phyloP scores from a whole-genome alignment of 2,888 invertebrate species.

The Drosophila kanekoi region DNA sequence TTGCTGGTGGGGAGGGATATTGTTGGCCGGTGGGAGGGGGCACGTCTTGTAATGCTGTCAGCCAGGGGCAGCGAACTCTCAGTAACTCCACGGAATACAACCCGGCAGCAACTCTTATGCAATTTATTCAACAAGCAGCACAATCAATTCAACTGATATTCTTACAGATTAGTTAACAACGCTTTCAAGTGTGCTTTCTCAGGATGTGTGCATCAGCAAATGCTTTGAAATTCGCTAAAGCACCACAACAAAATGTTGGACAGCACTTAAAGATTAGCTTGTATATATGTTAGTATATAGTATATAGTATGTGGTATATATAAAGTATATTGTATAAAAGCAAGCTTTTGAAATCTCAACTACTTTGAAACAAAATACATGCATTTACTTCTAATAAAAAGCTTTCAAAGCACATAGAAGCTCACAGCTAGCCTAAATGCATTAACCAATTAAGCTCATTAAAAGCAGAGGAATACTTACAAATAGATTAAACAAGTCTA shows the following conservation, averaged over 20 bases:
- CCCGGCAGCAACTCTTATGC: conserved; percentile 45
- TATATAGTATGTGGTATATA: too few species aligned
- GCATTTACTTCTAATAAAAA: not conserved
- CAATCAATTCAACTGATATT: conserved; percentile 21
- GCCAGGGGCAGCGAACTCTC: conserved; percentile 72
- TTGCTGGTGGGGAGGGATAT: conserved; percentile 1
- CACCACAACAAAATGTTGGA: too few species aligned
- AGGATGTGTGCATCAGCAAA: not conserved
- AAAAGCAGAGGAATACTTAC: too few species aligned
- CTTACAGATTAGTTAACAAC: not conserved
- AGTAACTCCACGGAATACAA: conserved; percentile 9
- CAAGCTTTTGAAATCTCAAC: too few species aligned
- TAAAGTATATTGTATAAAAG: too few species aligned
- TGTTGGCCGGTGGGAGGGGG: not conserved
- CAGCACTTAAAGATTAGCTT: too few species aligned
- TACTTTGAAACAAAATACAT: too few species aligned
- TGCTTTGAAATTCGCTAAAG: too few species aligned
- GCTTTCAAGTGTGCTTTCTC: not conserved
- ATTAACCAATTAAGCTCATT: too few species aligned
- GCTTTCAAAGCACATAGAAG: not conserved
- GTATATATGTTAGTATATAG: too few species aligned
- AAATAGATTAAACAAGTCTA: too few species aligned
- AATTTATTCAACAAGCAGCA: conserved; percentile 47
- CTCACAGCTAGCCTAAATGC: too few species aligned
- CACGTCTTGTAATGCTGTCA: conserved; percentile 17